Evolutionary conservation across 2,113 vertebrate species (phyloP).

Genomic region (Propithecus coquereli): DNA sequence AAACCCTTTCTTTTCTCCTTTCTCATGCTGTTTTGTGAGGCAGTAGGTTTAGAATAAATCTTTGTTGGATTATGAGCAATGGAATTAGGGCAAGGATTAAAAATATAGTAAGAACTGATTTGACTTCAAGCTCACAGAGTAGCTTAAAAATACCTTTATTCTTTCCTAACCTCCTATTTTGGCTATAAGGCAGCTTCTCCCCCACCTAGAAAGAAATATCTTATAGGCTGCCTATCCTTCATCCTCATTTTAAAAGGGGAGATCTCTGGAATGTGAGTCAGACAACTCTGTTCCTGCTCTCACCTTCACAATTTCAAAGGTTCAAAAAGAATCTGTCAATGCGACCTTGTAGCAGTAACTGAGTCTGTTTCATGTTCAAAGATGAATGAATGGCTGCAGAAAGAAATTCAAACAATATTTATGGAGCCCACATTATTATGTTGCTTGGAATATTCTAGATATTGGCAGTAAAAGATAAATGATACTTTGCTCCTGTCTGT

Average conservation of each 20-base stretch:
- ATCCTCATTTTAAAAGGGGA: not conserved
- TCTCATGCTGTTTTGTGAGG: not conserved
- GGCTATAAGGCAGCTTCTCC: not conserved
- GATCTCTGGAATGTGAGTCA: not conserved
- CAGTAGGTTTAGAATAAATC: not conserved
- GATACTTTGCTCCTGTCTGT: not conserved
- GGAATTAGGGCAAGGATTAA: not conserved
- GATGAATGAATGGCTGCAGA: not conserved
- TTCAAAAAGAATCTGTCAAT: not conserved
- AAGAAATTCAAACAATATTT: conserved; percentile 34
- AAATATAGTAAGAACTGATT: not conserved
- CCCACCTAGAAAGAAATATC: not conserved
- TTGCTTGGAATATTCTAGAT: not conserved
- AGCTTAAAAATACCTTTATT: not conserved
- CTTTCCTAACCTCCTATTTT: not conserved
- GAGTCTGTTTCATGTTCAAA: not conserved
- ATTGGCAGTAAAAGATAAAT: not conserved
- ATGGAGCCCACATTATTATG: not conserved
- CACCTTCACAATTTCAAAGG: not conserved
- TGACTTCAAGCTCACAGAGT: not conserved
- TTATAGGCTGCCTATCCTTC: not conserved
- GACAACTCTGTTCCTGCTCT: not conserved
- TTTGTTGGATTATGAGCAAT: not conserved
- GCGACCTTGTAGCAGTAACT: not conserved
- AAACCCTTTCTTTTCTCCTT: not conserved